Conservation (phyloP, 1,140 invertebrate species). For the Glomeris maerens region DNA sequence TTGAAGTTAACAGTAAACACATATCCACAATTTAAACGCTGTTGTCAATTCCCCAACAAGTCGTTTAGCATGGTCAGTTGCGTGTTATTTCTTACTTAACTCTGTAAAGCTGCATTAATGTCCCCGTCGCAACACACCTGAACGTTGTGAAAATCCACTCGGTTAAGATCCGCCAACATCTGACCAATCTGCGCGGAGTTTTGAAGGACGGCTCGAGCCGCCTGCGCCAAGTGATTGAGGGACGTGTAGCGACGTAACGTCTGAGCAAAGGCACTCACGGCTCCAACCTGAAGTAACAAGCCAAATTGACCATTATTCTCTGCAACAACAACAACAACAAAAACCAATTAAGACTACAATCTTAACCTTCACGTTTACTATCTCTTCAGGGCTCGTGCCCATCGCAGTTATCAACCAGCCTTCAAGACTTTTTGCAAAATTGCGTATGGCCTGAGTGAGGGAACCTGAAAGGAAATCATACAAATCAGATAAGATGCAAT, state of each 20-base stretch:
- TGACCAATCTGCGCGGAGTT: conserved; percentile 90
- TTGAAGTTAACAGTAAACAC: not conserved
- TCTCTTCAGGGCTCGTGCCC: conserved; percentile 64
- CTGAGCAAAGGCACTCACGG: conserved; percentile 85
- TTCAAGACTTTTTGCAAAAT: conserved; percentile 84
- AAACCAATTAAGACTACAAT: not conserved
- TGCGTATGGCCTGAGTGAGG: conserved; percentile 81
- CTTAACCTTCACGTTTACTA: conserved; percentile 64
- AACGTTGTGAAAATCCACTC: conserved; percentile 94
- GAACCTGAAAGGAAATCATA: conserved; percentile 45
- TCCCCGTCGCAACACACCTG: conserved; percentile 39
- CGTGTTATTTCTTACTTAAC: too few species aligned
- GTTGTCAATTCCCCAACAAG: not conserved
- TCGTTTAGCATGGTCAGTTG: too few species aligned
- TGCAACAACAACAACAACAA: conserved; percentile 1
- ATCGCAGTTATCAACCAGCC: conserved; percentile 73
- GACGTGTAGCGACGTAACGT: conserved; percentile 91
- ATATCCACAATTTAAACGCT: not conserved
- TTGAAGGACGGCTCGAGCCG: conserved; percentile 86
- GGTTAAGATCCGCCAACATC: conserved; percentile 93
- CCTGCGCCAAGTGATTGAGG: conserved; percentile 93
- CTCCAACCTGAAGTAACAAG: conserved; percentile 35
- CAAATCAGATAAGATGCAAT: not conserved
- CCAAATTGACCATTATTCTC: conserved; percentile 10
- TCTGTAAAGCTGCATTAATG: too few species aligned